Conservation (phyloP, 2,113 vertebrate genomes). For the Ifrita kowaldi region DNA sequence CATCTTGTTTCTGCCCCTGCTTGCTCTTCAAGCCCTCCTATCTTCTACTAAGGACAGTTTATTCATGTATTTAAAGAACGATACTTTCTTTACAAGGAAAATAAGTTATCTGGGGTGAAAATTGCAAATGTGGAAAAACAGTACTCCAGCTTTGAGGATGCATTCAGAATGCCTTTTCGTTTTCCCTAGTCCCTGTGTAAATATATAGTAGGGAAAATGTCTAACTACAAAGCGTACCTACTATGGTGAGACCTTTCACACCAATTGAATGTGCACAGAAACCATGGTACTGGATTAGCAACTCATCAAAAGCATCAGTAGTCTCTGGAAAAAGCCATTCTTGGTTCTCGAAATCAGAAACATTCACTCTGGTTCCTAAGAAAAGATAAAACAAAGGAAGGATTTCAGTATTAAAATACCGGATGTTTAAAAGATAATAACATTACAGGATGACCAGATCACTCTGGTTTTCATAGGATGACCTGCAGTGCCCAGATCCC, state of each 20-base stretch:
- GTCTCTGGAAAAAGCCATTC: conserved; percentile 89
- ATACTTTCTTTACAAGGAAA: neutral
- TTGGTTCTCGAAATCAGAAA: conserved; percentile 65
- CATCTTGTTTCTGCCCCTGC: neutral
- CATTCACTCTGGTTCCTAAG: conserved; percentile 76
- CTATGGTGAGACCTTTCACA: conserved; percentile 78
- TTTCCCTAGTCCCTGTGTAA: neutral
- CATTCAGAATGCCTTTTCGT: neutral
- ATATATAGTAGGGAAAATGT: neutral
- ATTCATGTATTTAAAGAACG: neutral
- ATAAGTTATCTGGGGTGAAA: neutral
- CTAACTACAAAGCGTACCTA: conserved; percentile 74
- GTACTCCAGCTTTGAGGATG: neutral
- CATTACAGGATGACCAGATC: neutral
- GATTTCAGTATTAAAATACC: neutral
- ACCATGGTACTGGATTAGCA: conserved; percentile 83
- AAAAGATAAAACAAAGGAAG: neutral
- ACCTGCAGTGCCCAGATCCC: neutral
- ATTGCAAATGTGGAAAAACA: neutral
- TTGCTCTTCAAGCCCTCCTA: neutral
- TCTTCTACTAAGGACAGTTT: neutral
- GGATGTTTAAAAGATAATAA: neutral
- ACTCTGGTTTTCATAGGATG: neutral
- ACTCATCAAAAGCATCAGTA: conserved; percentile 66
- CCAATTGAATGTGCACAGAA: conserved; percentile 84